These are phyloP conservation scores for Leptopilina boulardi DNA, from an alignment of 1,140 invertebrate species.

Conservation along the genomic window DNA sequence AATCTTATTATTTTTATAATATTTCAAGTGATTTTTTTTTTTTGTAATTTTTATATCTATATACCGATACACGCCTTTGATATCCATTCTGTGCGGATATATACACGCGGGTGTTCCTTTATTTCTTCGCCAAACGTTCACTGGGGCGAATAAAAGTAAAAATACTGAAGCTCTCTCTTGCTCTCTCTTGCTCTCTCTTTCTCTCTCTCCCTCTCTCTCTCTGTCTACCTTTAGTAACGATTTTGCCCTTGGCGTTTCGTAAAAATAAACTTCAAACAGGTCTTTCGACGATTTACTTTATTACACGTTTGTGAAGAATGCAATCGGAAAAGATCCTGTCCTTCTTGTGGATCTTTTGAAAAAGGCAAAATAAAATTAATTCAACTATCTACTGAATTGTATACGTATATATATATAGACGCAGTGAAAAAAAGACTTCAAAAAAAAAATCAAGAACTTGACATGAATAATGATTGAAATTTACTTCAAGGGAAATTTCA, in stretches of 20 bases:
- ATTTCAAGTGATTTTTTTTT: not conserved
- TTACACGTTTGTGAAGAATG: conserved; percentile 14
- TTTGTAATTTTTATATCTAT: conserved; percentile 3
- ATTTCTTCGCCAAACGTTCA: conserved; percentile 14
- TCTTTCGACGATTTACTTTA: conserved; percentile 1
- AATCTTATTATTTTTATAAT: not conserved
- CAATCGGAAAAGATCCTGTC: conserved; percentile 1
- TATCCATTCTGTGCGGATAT: conserved; percentile 14
- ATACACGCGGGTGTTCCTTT: conserved; percentile 1
- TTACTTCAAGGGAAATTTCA: too few relatives aligned
- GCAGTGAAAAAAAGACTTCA: too few relatives aligned
- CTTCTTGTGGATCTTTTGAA: not conserved
- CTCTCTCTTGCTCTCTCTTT: too few relatives aligned
- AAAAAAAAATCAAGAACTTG: too few relatives aligned
- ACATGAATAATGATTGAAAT: too few relatives aligned
- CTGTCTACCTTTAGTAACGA: conserved; percentile 21
- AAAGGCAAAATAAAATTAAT: not conserved
- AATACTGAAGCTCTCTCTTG: conserved; percentile 25
- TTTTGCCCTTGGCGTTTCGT: conserved; percentile 27
- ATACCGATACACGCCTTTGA: conserved; percentile 18
- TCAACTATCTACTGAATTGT: too few relatives aligned
- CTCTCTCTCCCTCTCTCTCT: too few relatives aligned
- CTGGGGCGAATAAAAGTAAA: conserved; percentile 24
- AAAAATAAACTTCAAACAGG: conserved; percentile 33
- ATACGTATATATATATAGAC: too few relatives aligned